phyloP scores from a whole-genome alignment of 2,113 vertebrate species.

The Bufo gargarizans region DNA sequence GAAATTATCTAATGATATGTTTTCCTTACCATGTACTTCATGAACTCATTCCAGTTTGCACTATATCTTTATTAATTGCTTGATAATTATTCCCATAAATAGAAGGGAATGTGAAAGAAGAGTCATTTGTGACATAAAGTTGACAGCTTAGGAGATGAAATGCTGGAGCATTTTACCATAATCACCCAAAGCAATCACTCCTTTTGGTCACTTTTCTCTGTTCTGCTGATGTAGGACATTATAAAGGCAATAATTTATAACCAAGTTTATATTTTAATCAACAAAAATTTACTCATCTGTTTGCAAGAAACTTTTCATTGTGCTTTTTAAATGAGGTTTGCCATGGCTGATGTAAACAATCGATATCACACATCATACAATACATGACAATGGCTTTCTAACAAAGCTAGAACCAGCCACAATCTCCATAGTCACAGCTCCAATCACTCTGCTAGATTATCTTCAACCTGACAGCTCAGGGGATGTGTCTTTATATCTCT shows the following conservation, averaged over 20 bases:
- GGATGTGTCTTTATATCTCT: too few relatives aligned
- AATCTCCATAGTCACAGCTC: too few relatives aligned
- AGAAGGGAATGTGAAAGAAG: conserved; percentile 46
- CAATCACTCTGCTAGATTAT: too few relatives aligned
- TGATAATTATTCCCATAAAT: conserved; percentile 59
- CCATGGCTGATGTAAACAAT: not conserved
- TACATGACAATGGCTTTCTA: too few relatives aligned
- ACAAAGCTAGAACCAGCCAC: too few relatives aligned
- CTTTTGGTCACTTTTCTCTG: conserved; percentile 27
- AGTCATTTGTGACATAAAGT: conserved; percentile 41
- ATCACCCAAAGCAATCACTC: conserved; percentile 47
- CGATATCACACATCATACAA: too few relatives aligned
- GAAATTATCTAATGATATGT: conserved; percentile 59
- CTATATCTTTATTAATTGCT: not conserved
- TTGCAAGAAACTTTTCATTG: conserved; percentile 29
- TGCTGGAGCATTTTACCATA: conserved; percentile 48
- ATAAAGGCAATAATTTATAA: conserved; percentile 34
- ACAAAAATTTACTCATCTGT: conserved; percentile 25
- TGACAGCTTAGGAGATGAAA: conserved; percentile 55
- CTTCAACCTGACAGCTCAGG: too few relatives aligned
- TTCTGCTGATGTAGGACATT: not conserved
- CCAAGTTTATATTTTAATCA: conserved; percentile 43
- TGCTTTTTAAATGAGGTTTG: conserved; percentile 23
- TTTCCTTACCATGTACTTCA: conserved; percentile 56
- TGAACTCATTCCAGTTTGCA: conserved; percentile 54